Conservation (phyloP, 2,113 vertebrate species). For the Microcebus jonahi region DNA sequence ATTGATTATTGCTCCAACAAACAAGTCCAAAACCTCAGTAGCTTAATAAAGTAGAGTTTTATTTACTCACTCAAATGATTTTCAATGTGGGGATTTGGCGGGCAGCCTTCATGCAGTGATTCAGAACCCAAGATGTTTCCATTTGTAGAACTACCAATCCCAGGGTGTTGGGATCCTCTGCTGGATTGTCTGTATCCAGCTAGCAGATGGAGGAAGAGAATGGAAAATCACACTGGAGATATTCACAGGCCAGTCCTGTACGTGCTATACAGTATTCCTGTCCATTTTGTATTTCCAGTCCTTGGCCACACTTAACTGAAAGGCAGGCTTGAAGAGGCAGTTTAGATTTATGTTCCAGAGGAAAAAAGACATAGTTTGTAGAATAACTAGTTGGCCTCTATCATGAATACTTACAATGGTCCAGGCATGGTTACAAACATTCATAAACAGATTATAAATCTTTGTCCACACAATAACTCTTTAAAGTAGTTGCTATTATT, state of each 20-base stretch:
- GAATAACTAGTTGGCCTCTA: not conserved
- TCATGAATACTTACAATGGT: not conserved
- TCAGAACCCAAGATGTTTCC: not conserved
- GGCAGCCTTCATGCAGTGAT: not conserved
- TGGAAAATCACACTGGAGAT: not conserved
- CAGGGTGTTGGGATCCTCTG: not conserved
- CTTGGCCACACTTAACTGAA: not conserved
- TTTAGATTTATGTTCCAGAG: not conserved
- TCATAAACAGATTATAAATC: not conserved
- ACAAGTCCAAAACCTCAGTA: not conserved
- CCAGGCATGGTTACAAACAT: not conserved
- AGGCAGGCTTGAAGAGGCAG: not conserved
- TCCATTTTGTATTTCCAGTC: not conserved
- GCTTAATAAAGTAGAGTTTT: slow-evolving; percentile 35
- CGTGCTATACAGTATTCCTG: not conserved
- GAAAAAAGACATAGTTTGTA: not conserved
- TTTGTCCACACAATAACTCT: not conserved
- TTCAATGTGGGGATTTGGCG: slow-evolving; percentile 36
- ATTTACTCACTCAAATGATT: slow-evolving; percentile 27
- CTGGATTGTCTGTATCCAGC: not conserved
- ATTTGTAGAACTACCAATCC: not conserved
- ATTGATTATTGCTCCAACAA: slow-evolving; percentile 38
- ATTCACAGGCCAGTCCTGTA: not conserved
- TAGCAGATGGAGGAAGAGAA: not conserved
- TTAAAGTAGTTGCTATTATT: not conserved